phyloP scores from a whole-genome alignment of 92 coral and sea anemone species.

The Micromussa lordhowensis region DNA sequence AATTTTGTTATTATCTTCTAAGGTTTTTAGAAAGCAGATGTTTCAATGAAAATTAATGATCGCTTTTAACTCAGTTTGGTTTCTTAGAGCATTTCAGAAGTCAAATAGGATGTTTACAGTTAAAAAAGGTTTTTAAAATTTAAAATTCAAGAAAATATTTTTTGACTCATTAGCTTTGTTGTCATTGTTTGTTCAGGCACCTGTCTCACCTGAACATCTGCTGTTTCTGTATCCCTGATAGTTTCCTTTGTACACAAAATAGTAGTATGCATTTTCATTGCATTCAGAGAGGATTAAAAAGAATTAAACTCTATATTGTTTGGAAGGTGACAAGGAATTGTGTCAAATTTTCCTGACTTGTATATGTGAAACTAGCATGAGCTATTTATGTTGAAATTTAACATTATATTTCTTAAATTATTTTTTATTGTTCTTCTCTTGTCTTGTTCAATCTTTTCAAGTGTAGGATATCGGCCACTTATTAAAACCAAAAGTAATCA shows the following conservation, averaged over 20 bases:
- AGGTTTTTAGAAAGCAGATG: neutral
- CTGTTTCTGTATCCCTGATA: neutral
- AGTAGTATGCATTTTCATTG: no score
- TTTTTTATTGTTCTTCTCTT: no score
- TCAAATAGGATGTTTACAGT: no score
- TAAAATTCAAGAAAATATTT: neutral
- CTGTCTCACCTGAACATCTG: conserved; percentile 31
- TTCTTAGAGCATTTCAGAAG: neutral
- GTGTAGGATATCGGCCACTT: no score
- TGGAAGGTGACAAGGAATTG: neutral
- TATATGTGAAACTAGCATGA: neutral
- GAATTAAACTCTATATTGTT: neutral
- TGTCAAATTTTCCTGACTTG: neutral
- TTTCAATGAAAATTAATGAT: neutral
- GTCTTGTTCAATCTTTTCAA: no score
- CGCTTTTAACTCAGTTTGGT: neutral
- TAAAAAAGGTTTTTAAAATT: no score
- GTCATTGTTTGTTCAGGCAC: neutral
- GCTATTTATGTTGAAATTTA: neutral
- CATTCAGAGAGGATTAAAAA: neutral
- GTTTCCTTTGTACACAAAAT: neutral
- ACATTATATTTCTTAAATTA: no score
- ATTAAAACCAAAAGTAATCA: no score
- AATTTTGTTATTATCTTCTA: no score
- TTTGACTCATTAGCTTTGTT: neutral